Percentiles rank a stretch among this genome's conserved stretches.
These are phyloP conservation scores for Meghimatium bilineatum DNA, from an alignment of 2,888 invertebrate genomes.

Conservation along the genomic window DNA sequence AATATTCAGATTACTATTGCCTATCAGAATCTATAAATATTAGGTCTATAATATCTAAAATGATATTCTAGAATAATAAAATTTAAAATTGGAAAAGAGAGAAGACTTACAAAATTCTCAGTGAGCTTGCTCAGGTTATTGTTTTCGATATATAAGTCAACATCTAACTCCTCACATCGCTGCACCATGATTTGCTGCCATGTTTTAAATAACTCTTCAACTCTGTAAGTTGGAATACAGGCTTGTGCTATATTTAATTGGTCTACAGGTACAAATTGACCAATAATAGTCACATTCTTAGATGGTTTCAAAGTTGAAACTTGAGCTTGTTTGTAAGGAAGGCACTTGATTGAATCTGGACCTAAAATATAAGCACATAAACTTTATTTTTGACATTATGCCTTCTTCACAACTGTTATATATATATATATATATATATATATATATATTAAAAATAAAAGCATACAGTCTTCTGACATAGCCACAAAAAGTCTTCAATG, in stretches of 20 bases:
- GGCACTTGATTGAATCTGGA: conserved; percentile 18
- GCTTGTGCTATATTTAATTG: not conserved
- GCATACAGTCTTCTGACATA: too few species aligned
- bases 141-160: not conserved
- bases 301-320: conserved; percentile 26
- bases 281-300: not conserved
- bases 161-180: not conserved
- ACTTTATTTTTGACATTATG: not conserved
- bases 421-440: too few species aligned
- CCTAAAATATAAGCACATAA: conserved; percentile 15
- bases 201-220: not conserved
- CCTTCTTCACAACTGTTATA: too few species aligned
- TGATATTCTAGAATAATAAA: not conserved
- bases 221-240: not conserved
- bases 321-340: conserved; percentile 19
- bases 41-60: too few species aligned
- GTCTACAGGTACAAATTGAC: not conserved
- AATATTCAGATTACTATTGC: too few species aligned
- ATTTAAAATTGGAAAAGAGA: not conserved
- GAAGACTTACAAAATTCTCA: conserved; percentile 3
- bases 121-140: not conserved
- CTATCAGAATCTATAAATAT: too few species aligned
- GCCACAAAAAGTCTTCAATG: too few species aligned
- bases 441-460: too few species aligned
- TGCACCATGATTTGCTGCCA: not conserved